A percentile compares a stretch with the other conserved stretches of the same genome.
phyloP scores from a whole-genome alignment of 2,113 vertebrate genomes.

The Pica pica region DNA sequence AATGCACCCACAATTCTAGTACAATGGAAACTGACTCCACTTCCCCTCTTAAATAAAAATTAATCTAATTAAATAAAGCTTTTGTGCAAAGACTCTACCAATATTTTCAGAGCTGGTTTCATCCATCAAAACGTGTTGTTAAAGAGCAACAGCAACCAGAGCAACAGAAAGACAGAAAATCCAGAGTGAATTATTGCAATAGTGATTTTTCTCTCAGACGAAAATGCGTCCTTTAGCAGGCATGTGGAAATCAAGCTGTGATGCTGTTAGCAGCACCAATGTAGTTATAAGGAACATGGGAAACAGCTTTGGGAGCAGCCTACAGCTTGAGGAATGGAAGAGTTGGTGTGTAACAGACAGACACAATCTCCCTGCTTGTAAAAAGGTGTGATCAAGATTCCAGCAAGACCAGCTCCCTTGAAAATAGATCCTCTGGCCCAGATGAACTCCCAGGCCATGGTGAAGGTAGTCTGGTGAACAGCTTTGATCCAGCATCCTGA shows the following conservation, averaged over 20 bases:
- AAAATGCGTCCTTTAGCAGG: background rate
- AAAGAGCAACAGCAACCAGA: background rate
- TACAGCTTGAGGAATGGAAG: background rate
- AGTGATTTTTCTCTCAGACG: background rate
- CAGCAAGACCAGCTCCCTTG: background rate
- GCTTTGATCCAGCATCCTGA: background rate
- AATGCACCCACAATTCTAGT: background rate
- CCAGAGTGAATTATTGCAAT: background rate
- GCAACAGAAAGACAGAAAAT: background rate
- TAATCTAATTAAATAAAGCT: background rate
- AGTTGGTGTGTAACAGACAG: background rate
- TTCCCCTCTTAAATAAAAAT: background rate
- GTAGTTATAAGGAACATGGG: background rate
- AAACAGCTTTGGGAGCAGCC: background rate
- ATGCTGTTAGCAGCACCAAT: background rate
- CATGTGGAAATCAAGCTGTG: background rate
- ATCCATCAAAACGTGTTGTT: background rate
- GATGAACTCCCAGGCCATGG: background rate
- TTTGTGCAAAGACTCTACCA: background rate
- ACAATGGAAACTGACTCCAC: background rate
- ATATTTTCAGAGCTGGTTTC: background rate
- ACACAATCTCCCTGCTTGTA: background rate
- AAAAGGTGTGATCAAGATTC: background rate
- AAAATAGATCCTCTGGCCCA: background rate
- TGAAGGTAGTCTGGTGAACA: background rate